Evolutionary conservation across 2,113 vertebrate genomes (phyloP).

Genomic region (Oncorhynchus masou): DNA sequence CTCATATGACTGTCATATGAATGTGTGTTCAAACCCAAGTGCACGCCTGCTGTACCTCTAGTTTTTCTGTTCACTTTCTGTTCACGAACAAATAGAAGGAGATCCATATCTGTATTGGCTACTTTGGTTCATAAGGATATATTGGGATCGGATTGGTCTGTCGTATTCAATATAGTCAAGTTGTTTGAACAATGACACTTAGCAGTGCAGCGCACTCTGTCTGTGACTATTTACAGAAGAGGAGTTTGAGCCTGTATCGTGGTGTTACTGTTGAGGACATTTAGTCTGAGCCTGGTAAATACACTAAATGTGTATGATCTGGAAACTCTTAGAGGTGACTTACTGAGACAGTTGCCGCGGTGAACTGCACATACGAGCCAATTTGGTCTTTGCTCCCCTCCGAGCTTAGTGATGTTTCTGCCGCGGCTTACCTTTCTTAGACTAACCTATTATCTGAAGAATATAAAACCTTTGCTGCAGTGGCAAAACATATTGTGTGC

Average conservation of each 20-base stretch:
- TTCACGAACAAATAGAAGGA: too few species aligned
- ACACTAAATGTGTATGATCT: conserved; percentile 13
- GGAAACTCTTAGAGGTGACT: conserved; percentile 23
- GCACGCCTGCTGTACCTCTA: too few species aligned
- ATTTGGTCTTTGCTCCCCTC: conserved; percentile 50
- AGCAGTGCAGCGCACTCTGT: not conserved
- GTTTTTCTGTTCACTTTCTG: too few species aligned
- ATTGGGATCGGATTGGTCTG: conserved; percentile 29
- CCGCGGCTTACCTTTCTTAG: conserved; percentile 35
- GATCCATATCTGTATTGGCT: too few species aligned
- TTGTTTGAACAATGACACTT: not conserved
- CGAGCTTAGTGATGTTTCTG: conserved; percentile 30
- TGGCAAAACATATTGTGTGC: not conserved
- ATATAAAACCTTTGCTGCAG: conserved; percentile 12
- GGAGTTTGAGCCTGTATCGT: conserved; percentile 4
- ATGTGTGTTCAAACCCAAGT: too few species aligned
- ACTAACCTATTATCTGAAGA: conserved; percentile 11
- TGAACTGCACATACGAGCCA: conserved; percentile 39
- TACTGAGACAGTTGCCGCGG: conserved; percentile 34
- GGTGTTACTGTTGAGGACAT: conserved; percentile 24
- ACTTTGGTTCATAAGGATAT: not conserved
- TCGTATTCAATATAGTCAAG: conserved; percentile 30
- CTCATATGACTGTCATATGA: too few species aligned
- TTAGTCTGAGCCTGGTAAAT: conserved; percentile 21
- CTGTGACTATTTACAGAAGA: not conserved